A percentile compares a stretch with the other conserved stretches of the same genome.
Conservation (phyloP, 2,797 vertebrate genomes). For the Anniella stebbinsi region DNA sequence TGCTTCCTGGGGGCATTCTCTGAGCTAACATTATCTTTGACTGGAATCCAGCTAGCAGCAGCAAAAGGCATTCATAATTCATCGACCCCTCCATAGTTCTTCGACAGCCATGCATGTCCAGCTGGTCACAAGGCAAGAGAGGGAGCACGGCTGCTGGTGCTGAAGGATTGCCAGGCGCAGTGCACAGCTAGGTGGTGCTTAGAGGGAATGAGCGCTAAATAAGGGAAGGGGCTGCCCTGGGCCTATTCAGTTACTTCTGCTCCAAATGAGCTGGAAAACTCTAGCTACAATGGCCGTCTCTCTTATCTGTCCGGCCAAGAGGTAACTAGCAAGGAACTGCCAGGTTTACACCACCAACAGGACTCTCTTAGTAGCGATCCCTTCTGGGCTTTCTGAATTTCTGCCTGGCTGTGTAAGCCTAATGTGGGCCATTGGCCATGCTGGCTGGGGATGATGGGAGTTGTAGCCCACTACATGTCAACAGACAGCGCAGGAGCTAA, state of each 20-base stretch:
- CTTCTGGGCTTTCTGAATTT: neutral
- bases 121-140: neutral
- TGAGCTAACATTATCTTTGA: conserved; percentile 25
- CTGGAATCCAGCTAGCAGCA: neutral
- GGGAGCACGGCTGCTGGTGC: neutral
- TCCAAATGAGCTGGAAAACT: neutral
- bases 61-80: conserved; percentile 14
- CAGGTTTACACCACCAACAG: neutral
- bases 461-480: neutral
- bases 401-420: neutral
- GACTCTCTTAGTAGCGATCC: neutral
- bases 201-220: neutral
- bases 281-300: neutral
- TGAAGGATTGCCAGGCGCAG: neutral
- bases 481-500: neutral
- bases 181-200: neutral
- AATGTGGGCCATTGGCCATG: neutral
- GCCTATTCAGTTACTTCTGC: too few relatives aligned
- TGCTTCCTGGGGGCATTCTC: neutral
- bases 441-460: too few relatives aligned
- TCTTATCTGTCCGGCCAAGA: neutral
- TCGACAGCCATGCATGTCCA: neutral
- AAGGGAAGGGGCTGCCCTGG: neutral
- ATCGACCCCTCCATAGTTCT: neutral
- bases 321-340: neutral